Conservation (phyloP, 2,113 vertebrate genomes). For the Connochaetes taurinus region DNA sequence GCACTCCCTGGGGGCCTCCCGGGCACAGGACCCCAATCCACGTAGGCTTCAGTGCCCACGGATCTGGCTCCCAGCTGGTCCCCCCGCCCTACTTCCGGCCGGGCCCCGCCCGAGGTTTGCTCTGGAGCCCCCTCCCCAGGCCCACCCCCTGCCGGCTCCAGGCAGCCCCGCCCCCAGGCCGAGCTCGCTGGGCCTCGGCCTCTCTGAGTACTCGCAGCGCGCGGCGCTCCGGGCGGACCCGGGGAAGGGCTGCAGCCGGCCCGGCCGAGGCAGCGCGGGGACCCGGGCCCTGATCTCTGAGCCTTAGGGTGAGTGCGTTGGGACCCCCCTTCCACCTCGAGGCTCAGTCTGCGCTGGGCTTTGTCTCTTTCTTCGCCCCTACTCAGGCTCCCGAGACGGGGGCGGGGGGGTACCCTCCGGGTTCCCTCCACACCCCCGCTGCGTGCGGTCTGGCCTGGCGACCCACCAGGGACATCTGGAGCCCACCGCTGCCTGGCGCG, state of each 20-base stretch:
- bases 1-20: neutral
- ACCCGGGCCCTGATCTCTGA: neutral
- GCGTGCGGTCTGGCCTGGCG: neutral
- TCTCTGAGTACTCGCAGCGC: neutral
- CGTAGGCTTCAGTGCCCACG: neutral
- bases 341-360: neutral
- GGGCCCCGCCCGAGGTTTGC: neutral
- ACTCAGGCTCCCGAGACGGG: neutral
- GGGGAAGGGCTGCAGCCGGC: neutral
- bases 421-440: too few species aligned
- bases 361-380: neutral
- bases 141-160: neutral
- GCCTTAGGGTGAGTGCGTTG: slow-evolving; percentile 54
- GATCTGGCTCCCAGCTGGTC: neutral
- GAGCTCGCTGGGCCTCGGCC: neutral
- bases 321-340: neutral
- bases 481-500: neutral
- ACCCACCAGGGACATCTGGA: neutral
- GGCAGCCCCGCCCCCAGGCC: slow-evolving; percentile 44
- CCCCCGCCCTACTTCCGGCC: slow-evolving; percentile 22
- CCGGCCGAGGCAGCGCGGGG: neutral
- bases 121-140: neutral
- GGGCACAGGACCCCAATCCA: neutral
- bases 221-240: neutral
- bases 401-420: neutral